Conservation (phyloP, 2,888 invertebrate genomes). For the Aelia acuminata region DNA sequence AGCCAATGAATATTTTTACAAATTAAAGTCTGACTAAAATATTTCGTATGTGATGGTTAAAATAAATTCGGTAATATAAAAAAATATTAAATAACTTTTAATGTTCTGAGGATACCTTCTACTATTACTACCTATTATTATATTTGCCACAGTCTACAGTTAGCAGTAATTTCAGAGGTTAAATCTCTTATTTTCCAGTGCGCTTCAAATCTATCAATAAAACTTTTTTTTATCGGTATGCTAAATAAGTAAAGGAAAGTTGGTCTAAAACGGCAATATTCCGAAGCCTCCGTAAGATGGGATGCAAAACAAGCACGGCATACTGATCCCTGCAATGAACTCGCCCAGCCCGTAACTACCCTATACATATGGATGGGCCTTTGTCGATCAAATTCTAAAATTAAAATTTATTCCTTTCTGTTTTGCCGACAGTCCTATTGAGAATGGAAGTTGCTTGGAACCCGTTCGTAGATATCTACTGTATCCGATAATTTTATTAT, state of each 20-base stretch:
- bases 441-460: background rate
- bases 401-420: constrained; percentile 39
- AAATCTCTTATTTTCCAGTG: too few species aligned
- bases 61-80: too few species aligned
- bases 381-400: constrained; percentile 25
- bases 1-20: background rate
- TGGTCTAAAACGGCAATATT: background rate
- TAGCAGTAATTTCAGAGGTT: too few species aligned
- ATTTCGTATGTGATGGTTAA: too few species aligned
- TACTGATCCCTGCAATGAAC: background rate
- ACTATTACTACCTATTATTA: too few species aligned
- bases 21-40: too few species aligned
- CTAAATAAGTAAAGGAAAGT: background rate
- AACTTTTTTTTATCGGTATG: background rate
- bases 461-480: background rate
- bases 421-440: background rate
- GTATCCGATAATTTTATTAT: background rate
- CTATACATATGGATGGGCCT: background rate
- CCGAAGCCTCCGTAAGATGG: background rate
- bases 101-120: too few species aligned
- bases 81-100: too few species aligned
- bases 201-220: too few species aligned
- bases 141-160: too few species aligned
- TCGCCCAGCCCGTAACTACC: background rate
- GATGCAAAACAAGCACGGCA: background rate